Evolutionary conservation across 2,888 invertebrate species (phyloP).

Genomic region (Amiota communis): DNA sequence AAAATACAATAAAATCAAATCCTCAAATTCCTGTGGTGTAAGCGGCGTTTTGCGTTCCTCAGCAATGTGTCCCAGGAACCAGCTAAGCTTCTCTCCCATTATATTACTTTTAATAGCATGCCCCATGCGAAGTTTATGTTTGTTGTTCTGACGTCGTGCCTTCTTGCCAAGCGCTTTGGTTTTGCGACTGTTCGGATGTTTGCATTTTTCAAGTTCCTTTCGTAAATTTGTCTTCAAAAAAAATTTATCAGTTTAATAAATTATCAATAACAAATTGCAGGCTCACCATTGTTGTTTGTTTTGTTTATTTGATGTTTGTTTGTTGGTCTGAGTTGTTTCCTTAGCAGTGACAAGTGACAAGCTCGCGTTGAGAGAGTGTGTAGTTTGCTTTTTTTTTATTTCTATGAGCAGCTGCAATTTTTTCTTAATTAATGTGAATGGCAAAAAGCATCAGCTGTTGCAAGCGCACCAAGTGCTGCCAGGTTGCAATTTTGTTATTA

Average conservation of each 20-base stretch:
- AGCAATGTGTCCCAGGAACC: slow-evolving; percentile 82
- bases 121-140: slow-evolving; percentile 73
- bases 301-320: background rate
- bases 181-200: slow-evolving; percentile 91
- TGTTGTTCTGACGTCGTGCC: slow-evolving; percentile 75
- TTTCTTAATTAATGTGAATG: no score
- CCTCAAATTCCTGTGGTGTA: slow-evolving; percentile 77
- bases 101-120: slow-evolving; percentile 83
- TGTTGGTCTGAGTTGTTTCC: no score
- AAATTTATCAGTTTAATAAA: slow-evolving; percentile 20
- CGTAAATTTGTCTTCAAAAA: slow-evolving; percentile 73
- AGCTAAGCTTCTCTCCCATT: slow-evolving; percentile 82
- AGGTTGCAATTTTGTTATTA: no score
- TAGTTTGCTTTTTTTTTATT: no score
- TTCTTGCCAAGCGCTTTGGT: slow-evolving; percentile 83
- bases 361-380: no score
- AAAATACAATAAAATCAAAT: slow-evolving; percentile 75
- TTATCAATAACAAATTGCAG: background rate
- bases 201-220: slow-evolving; percentile 76
- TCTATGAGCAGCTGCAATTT: no score
- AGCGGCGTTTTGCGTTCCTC: slow-evolving; percentile 74
- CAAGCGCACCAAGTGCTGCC: no score
- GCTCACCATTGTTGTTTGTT: slow-evolving; percentile 26
- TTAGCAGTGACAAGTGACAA: no score
- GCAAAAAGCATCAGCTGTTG: no score